Percentiles rank a stretch among this genome's conserved stretches.
Evolutionary conservation across 2,888 invertebrate genomes (phyloP).

Genomic region (Scrobipalpa atriplicella): DNA sequence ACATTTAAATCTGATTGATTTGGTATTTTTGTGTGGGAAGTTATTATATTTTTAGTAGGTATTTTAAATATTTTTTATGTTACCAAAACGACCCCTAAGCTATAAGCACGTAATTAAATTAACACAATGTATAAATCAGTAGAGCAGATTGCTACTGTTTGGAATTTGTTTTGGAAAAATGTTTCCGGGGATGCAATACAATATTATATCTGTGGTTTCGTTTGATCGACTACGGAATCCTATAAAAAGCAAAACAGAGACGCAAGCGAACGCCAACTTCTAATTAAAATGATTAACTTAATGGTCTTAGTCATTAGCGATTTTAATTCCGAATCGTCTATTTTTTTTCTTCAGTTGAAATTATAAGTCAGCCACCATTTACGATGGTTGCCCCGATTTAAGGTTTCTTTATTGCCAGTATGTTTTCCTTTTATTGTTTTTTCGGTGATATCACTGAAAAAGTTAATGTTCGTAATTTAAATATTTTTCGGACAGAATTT

Average conservation of each 20-base stretch:
- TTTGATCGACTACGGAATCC: slow-evolving; percentile 19
- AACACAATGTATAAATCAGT: too few species aligned
- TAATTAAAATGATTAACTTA: slow-evolving; percentile 84
- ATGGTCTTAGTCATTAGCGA: slow-evolving; percentile 82
- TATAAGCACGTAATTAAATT: too few species aligned
- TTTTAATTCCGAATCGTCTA: slow-evolving; percentile 77
- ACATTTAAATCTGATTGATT: too few species aligned
- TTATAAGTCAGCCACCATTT: slow-evolving; percentile 65
- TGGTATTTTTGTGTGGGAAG: too few species aligned
- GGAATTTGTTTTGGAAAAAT: not conserved
- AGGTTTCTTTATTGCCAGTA: slow-evolving; percentile 55
- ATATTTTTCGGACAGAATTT: not conserved
- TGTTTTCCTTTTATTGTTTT: slow-evolving; percentile 51
- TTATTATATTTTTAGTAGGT: too few species aligned
- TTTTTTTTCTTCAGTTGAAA: slow-evolving; percentile 63
- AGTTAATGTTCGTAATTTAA: not conserved
- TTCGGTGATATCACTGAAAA: slow-evolving; percentile 42
- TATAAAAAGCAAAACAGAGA: slow-evolving; percentile 54
- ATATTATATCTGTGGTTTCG: not conserved
- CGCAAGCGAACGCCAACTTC: slow-evolving; percentile 70
- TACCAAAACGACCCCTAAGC: too few species aligned
- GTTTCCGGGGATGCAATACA: not conserved
- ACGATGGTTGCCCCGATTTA: slow-evolving; percentile 59
- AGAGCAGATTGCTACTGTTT: too few species aligned
- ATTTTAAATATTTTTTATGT: too few species aligned